Conservation (phyloP, 2,113 vertebrate genomes). For the Eptesicus fuscus region DNA sequence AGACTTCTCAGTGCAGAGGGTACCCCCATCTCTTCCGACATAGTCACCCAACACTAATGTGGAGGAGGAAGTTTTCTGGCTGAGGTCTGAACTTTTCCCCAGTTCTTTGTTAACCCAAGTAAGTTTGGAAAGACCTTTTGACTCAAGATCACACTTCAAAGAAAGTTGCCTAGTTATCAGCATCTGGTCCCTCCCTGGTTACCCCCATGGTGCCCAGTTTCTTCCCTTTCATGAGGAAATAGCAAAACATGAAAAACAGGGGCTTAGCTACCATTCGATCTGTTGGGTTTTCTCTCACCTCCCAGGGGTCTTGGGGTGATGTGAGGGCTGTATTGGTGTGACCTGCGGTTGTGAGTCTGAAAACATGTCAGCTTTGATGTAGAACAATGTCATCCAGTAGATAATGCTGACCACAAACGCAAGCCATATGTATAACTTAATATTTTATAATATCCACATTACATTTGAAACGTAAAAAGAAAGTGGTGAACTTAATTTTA, state of each 20-base stretch:
- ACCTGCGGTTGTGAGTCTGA: not conserved
- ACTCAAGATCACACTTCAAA: slow-evolving; percentile 6
- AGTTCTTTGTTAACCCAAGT: not conserved
- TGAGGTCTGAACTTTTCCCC: not conserved
- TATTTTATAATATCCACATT: not conserved
- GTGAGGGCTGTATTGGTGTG: not conserved
- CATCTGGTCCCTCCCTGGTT: slow-evolving; percentile 5
- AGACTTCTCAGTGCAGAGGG: not conserved
- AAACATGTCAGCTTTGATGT: not conserved
- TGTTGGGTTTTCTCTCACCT: not conserved
- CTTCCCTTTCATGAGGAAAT: slow-evolving; percentile 33
- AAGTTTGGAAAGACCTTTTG: not conserved
- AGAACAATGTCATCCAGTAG: not conserved
- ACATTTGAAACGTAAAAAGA: slow-evolving; percentile 4
- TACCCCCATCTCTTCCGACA: not conserved
- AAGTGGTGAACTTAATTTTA: not conserved
- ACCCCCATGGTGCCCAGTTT: not conserved
- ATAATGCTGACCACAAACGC: not conserved
- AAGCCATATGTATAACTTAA: not conserved
- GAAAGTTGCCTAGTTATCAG: not conserved
- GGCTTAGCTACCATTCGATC: not conserved
- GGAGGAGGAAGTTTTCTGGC: not conserved
- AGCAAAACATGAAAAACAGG: slow-evolving; percentile 19
- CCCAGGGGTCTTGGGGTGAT: not conserved
- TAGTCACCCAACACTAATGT: not conserved